Base-by-base conservation (phyloP, 2,888 invertebrate species). In the Synanthedon formicaeformis region DNA sequence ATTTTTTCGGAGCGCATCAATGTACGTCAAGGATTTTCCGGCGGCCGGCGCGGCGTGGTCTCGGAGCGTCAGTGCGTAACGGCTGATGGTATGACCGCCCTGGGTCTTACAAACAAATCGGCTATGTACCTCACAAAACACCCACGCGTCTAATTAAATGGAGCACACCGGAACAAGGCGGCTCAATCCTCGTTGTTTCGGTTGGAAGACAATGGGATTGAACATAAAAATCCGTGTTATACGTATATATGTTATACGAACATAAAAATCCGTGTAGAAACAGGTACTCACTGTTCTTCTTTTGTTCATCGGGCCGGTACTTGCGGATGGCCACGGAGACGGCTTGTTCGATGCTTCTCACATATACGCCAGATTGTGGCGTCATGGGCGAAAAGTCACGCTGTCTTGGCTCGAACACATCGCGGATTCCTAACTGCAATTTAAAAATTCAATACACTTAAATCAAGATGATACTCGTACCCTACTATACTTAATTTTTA, bases 321-420 rank as follows among this genome's bases (percentile, higher is more conserved):
- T 94, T 94, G 66, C 93, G 90, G 63, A 95, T 94, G 66, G 92
- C 93, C 13, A 96, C 93, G 52, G 94, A 94, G 57, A 96, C 93
- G 14, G 93, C 92, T 78, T 95, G 95, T 75, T 95, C 94, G 63
- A 95, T 92, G 75, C 94, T 94, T 54, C 93, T 91, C 41, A 94
- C 94, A 69, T 94, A 95, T 55, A 94, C 91, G 45, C 92, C 91
- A n/a, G 89, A 79, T 67, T 94, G 93, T 16, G 89, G 87, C 40
- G 95, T 94, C 94, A 95, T 94, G 54, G 91, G 91, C 14, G 91
- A 89, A 68, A 95, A 92, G 80, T 95, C 93, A 3, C 92, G 92
- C 57, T 92, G 91, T 55, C 92, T 89, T 2, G 95, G 94, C 75
- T 95, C 94, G 71, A 96, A 95, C 50, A 94, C 92, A 67, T 93